phyloP scores from a whole-genome alignment of 2,888 invertebrate genomes.

The Hymenopus coronatus region DNA sequence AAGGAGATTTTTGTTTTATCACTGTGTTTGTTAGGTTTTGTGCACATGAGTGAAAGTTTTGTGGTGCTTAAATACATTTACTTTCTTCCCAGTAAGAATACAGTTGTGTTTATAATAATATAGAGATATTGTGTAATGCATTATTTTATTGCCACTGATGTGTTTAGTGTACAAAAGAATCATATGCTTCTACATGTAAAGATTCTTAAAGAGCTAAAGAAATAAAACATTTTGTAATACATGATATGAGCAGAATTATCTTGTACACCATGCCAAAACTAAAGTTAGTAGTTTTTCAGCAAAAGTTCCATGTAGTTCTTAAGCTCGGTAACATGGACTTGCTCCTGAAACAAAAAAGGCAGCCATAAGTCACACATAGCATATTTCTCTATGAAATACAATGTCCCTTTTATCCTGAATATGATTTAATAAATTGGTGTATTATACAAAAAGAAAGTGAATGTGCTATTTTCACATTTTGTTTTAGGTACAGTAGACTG shows the following conservation, averaged over 20 bases:
- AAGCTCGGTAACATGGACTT: constrained; percentile 65
- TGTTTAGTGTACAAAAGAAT: not conserved
- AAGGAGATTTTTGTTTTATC: too few species aligned
- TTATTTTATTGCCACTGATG: not conserved
- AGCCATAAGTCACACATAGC: too few species aligned
- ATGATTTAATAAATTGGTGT: too few species aligned
- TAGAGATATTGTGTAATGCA: not conserved
- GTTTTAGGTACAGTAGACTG: too few species aligned
- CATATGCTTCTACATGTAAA: not conserved
- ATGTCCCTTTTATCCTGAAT: too few species aligned
- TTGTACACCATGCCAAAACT: not conserved
- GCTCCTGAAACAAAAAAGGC: constrained; percentile 55
- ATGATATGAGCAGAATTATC: not conserved
- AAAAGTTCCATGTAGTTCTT: constrained; percentile 57
- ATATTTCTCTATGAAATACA: too few species aligned
- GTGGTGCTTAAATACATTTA: not conserved
- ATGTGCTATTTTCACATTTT: too few species aligned
- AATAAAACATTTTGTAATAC: constrained; percentile 4
- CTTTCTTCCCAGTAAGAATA: not conserved
- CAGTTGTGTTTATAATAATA: not conserved
- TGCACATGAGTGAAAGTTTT: not conserved
- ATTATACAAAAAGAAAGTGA: too few species aligned
- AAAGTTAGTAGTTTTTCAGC: constrained; percentile 47
- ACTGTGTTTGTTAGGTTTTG: not conserved
- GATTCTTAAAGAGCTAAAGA: not conserved